A percentile compares a stretch with the other conserved stretches of the same genome.
phyloP scores from a whole-genome alignment of 1,140 invertebrate genomes.

The Pseudomyrmex cubaensis region DNA sequence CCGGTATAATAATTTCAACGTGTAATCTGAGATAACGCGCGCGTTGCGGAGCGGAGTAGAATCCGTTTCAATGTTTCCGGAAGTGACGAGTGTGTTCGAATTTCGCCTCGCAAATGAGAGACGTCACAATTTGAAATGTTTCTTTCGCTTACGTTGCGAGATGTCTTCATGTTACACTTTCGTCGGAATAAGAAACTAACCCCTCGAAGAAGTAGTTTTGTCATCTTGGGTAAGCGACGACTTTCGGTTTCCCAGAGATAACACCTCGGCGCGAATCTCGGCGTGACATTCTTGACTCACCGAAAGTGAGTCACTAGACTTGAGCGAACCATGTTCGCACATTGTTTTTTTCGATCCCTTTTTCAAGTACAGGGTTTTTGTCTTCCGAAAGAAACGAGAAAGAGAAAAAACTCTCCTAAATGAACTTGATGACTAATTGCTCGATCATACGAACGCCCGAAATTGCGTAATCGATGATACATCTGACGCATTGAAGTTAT shows the following conservation, averaged over 20 bases:
- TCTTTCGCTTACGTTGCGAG: not conserved
- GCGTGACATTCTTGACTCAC: constrained; percentile 64
- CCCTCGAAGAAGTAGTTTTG: not conserved
- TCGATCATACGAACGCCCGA: not conserved
- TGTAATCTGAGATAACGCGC: not conserved
- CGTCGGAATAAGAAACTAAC: not conserved
- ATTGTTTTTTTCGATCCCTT: constrained; percentile 58
- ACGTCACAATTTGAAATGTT: not conserved
- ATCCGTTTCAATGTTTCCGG: constrained; percentile 23
- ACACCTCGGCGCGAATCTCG: constrained; percentile 23
- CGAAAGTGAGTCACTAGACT: constrained; percentile 66
- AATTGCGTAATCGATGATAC: constrained; percentile 52
- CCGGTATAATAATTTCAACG: too few species aligned
- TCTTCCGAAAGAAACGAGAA: not conserved
- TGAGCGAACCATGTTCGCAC: constrained; percentile 22
- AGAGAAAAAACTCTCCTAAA: not conserved
- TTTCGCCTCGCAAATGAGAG: constrained; percentile 8
- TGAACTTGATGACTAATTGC: not conserved
- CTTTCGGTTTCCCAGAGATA: constrained; percentile 9
- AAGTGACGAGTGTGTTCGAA: constrained; percentile 27
- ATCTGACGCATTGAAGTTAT: constrained; percentile 13
- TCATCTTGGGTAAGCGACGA: not conserved
- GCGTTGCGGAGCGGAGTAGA: not conserved
- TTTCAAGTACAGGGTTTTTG: constrained; percentile 67
- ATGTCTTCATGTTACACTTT: constrained; percentile 1